Evolutionary conservation across 2,888 invertebrate genomes (phyloP).

Genomic region (Bellardia pandia): DNA sequence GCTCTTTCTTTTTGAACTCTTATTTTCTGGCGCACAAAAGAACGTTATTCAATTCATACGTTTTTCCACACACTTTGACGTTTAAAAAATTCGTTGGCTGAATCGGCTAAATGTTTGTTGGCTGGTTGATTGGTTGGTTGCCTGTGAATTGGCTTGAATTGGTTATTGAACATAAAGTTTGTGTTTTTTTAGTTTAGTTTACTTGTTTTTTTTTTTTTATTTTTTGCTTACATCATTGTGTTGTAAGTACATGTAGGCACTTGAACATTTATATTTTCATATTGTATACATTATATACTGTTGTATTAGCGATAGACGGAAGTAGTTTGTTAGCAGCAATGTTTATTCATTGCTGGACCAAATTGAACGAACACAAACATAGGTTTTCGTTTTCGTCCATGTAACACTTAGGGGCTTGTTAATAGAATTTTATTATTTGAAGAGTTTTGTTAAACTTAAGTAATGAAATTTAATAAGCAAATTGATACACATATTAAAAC

Average conservation of each 20-base stretch:
- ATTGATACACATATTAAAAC: slow-evolving; percentile 4
- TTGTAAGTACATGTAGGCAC: no score
- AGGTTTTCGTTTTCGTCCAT: background rate
- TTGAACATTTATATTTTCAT: background rate
- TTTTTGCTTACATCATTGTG: background rate
- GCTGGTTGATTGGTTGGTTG: background rate
- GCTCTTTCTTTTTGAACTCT: background rate
- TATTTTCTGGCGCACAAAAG: no score
- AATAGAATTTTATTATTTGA: slow-evolving; percentile 13
- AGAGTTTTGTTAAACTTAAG: background rate
- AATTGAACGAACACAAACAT: background rate
- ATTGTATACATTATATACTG: background rate
- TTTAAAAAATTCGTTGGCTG: slow-evolving; percentile 40
- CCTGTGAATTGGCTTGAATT: background rate
- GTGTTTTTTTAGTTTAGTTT: background rate
- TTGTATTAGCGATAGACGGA: background rate
- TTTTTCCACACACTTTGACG: background rate
- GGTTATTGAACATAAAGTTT: slow-evolving; percentile 10
- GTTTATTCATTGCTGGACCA: background rate
- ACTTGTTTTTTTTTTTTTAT: background rate
- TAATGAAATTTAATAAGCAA: slow-evolving; percentile 18
- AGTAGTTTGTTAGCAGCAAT: background rate
- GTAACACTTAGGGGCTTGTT: background rate
- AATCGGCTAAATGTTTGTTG: slow-evolving; percentile 35
- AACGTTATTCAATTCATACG: no score